Evolutionary conservation across 2,113 vertebrate genomes (phyloP).

Genomic region (Pollachius pollachius): DNA sequence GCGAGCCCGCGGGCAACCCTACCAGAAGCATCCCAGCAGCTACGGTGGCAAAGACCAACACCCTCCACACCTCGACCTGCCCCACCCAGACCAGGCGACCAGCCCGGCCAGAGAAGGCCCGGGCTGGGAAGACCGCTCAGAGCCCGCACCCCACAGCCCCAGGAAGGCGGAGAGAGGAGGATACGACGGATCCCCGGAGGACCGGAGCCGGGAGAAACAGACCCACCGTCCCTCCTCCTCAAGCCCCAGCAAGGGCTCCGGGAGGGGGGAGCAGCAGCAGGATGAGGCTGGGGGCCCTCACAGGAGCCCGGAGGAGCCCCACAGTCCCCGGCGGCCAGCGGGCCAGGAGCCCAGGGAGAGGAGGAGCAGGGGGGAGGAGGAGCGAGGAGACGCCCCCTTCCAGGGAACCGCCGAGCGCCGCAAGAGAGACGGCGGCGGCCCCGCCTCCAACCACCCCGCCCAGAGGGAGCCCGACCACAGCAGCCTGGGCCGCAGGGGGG

Average conservation of each 20-base stretch:
- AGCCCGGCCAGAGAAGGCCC: slow-evolving; percentile 68
- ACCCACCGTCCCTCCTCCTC: slow-evolving; percentile 51
- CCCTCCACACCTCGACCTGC: slow-evolving; percentile 40
- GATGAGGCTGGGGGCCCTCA: slow-evolving; percentile 31
- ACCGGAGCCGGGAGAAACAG: slow-evolving; percentile 48
- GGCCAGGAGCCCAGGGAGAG: slow-evolving; percentile 62
- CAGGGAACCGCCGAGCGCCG: slow-evolving; percentile 41
- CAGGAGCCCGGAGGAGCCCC: slow-evolving; percentile 54
- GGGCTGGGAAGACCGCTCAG: slow-evolving; percentile 27
- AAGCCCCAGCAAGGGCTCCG: slow-evolving; percentile 74
- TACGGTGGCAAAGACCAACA: slow-evolving; percentile 45
- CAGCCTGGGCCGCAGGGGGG: slow-evolving; percentile 36
- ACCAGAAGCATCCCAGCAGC: slow-evolving; percentile 58
- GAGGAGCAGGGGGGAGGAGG: slow-evolving; percentile 59
- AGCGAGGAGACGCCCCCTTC: slow-evolving; percentile 44
- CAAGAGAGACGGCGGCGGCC: slow-evolving; percentile 54
- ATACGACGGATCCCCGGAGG: slow-evolving; percentile 36
- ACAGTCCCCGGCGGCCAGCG: slow-evolving; percentile 53
- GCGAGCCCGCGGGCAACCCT: slow-evolving; percentile 50
- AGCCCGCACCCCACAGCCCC: slow-evolving; percentile 56
- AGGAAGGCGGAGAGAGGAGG: slow-evolving; percentile 59
- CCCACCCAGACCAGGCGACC: slow-evolving; percentile 55
- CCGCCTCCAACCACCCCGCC: slow-evolving; percentile 14
- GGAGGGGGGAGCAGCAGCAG: slow-evolving; percentile 52
- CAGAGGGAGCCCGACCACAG: slow-evolving; percentile 42